Evolutionary conservation across 2,113 vertebrate species (phyloP).

Genomic region (Eolophus roseicapilla): DNA sequence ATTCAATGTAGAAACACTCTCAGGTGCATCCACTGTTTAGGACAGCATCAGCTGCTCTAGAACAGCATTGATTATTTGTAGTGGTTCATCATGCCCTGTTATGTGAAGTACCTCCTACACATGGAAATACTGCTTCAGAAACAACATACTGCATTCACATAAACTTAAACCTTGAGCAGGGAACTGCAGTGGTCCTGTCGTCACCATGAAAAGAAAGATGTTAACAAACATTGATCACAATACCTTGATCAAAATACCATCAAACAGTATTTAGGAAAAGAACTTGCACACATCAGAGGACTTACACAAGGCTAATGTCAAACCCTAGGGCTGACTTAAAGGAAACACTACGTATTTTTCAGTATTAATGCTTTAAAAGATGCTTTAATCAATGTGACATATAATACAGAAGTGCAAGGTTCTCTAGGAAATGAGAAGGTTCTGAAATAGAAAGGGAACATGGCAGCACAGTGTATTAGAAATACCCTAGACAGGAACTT

Average conservation of each 20-base stretch:
- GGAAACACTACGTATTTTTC: neutral
- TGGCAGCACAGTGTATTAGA: neutral
- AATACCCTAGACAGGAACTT: neutral
- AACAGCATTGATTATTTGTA: neutral
- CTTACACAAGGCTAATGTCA: neutral
- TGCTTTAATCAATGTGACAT: neutral
- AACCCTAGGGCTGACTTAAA: neutral
- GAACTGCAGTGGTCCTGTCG: neutral
- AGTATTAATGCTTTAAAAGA: neutral
- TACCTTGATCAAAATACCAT: neutral
- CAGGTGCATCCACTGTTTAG: neutral
- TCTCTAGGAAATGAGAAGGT: neutral
- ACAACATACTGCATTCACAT: neutral
- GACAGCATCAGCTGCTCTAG: neutral
- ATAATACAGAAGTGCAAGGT: neutral
- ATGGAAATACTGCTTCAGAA: neutral
- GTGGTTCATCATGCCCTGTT: neutral
- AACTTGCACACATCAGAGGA: neutral
- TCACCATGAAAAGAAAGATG: neutral
- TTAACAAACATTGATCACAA: neutral
- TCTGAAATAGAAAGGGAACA: neutral
- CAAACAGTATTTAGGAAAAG: neutral
- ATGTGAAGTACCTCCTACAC: neutral
- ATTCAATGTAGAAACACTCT: neutral
- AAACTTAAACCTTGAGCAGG: neutral